Percentiles rank a stretch among this genome's conserved stretches.
Evolutionary conservation across 2,113 vertebrate genomes (phyloP).

Genomic region (Siphamia tubifer): DNA sequence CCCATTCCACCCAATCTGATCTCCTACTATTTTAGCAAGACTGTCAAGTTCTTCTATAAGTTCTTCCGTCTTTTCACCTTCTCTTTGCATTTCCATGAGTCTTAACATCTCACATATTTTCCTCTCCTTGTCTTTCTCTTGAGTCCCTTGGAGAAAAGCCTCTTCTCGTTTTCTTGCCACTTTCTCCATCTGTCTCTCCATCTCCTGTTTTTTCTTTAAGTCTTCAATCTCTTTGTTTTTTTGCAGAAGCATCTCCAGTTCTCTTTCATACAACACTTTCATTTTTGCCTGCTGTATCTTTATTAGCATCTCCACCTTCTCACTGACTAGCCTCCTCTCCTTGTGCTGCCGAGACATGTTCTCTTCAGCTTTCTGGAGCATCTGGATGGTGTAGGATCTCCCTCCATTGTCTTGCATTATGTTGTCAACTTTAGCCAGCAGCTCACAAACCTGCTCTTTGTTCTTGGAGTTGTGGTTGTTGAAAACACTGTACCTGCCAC

Average conservation of each 20-base stretch:
- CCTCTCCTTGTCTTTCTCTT: slow-evolving; percentile 31
- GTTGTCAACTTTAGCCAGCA: slow-evolving; percentile 52
- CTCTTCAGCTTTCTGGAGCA: slow-evolving; percentile 50
- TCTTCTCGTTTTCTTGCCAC: slow-evolving; percentile 11
- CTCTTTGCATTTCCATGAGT: slow-evolving; percentile 23
- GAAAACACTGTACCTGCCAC: slow-evolving; percentile 57
- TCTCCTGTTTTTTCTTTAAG: slow-evolving; percentile 18
- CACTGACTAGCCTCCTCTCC: slow-evolving; percentile 12
- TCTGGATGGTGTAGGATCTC: slow-evolving; percentile 34
- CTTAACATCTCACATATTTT: slow-evolving; percentile 33
- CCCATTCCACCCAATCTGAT: slow-evolving; percentile 22
- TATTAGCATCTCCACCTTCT: slow-evolving; percentile 18
- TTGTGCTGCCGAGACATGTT: slow-evolving; percentile 16
- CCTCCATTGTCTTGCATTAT: slow-evolving; percentile 40
- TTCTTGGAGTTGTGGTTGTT: slow-evolving; percentile 46
- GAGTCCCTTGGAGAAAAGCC: slow-evolving; percentile 1
- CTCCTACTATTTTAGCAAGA: slow-evolving; percentile 31
- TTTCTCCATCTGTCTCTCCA: slow-evolving; percentile 28
- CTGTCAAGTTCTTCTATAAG: slow-evolving; percentile 36
- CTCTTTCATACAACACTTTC: slow-evolving; percentile 27
- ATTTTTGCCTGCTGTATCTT: slow-evolving; percentile 25
- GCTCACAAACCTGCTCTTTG: slow-evolving; percentile 52
- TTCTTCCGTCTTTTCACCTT: slow-evolving; percentile 30
- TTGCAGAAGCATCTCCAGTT: slow-evolving; percentile 20
- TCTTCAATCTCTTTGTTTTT: slow-evolving; percentile 28